Conservation (phyloP, 2,113 vertebrate species). For the Lophius piscatorius region DNA sequence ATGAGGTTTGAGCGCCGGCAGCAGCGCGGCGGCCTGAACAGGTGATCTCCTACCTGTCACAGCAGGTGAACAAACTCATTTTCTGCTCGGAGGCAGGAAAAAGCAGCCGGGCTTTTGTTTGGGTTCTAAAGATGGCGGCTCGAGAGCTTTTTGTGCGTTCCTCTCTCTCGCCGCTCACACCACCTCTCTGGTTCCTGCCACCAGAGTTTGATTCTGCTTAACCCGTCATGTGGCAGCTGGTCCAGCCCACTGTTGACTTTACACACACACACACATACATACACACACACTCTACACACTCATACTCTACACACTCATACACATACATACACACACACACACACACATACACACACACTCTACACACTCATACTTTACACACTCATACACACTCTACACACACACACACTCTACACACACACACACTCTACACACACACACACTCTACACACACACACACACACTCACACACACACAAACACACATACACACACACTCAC, state of each 20-base stretch:
- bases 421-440: conserved; percentile 3
- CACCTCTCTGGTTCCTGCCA: conserved; percentile 55
- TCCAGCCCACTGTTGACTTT: conserved; percentile 55
- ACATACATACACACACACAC: conserved; percentile 3
- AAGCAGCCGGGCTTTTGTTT: conserved; percentile 40
- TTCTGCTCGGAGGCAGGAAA: conserved; percentile 22
- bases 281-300: conserved; percentile 27
- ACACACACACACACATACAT: conserved; percentile 44
- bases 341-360: conserved; percentile 5
- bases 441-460: conserved; percentile 29
- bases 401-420: conserved; percentile 7
- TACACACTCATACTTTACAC: too few species aligned
- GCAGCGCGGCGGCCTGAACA: background rate
- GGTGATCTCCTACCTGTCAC: conserved; percentile 35
- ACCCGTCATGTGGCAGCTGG: conserved; percentile 74
- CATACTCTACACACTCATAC: conserved; percentile 27
- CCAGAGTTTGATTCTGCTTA: conserved; percentile 66
- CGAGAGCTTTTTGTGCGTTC: conserved; percentile 31
- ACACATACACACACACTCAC: background rate
- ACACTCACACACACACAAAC: conserved; percentile 19
- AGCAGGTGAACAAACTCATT: conserved; percentile 61
- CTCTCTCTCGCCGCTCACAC: conserved; percentile 8
- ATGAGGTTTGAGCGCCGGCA: too few species aligned
- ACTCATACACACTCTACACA: conserved; percentile 31
- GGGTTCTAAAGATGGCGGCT: conserved; percentile 51